A percentile compares a stretch with the other conserved stretches of the same genome.
Conservation (phyloP, 2,113 vertebrate species). For the Sardina pilchardus region DNA sequence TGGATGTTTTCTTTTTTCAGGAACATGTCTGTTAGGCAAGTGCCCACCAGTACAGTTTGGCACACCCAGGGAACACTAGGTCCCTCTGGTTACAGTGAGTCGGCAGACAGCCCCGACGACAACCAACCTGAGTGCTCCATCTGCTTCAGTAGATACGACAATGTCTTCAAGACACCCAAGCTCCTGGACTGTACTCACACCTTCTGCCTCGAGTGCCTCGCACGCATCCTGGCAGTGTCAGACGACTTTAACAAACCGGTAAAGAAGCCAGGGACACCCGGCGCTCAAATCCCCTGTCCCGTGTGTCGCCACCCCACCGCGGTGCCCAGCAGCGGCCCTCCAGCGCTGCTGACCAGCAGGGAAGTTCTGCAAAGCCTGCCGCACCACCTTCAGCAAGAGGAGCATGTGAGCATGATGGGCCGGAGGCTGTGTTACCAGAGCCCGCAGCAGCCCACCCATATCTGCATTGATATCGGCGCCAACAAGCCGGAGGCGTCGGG, state of each 20-base stretch:
- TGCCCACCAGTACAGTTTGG: background rate
- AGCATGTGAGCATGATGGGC: constrained; percentile 78
- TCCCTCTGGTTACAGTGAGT: background rate
- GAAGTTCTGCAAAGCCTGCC: constrained; percentile 77
- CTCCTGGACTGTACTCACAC: constrained; percentile 86
- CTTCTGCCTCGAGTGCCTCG: constrained; percentile 94
- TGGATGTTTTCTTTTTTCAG: background rate
- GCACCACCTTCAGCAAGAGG: constrained; percentile 66
- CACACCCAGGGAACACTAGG: background rate
- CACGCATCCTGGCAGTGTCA: constrained; percentile 81
- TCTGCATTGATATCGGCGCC: constrained; percentile 73
- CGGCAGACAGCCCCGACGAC: background rate
- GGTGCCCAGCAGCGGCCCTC: constrained; percentile 72
- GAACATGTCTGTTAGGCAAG: background rate
- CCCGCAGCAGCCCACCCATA: constrained; percentile 30
- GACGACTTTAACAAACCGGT: background rate
- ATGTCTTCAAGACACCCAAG: constrained; percentile 93
- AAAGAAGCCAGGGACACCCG: constrained; percentile 34
- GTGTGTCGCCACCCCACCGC: constrained; percentile 77
- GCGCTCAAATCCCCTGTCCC: constrained; percentile 75
- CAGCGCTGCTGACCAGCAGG: constrained; percentile 72
- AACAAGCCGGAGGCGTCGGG: constrained; percentile 59
- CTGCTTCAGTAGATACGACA: constrained; percentile 93
- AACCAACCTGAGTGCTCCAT: constrained; percentile 86
- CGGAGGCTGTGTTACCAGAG: constrained; percentile 76